Conservation (phyloP, 2,888 invertebrate genomes). For the Fragum sueziense region DNA sequence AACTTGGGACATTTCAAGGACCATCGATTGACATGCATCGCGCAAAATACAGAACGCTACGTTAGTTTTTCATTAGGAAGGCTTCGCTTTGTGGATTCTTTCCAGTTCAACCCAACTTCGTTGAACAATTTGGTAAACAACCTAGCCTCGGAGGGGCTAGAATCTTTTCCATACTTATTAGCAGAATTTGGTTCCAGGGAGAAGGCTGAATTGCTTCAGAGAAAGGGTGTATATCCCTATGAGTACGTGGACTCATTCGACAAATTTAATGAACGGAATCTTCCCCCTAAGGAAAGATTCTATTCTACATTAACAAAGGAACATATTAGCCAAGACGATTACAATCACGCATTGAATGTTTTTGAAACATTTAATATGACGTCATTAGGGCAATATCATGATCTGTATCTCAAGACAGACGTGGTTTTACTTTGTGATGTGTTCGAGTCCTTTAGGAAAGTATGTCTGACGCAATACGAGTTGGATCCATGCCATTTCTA, state of each 20-base stretch:
- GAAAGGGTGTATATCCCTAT: constrained; percentile 78
- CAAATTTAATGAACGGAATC: constrained; percentile 26
- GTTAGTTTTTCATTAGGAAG: constrained; percentile 50
- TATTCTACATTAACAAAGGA: constrained; percentile 53
- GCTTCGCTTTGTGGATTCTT: constrained; percentile 53
- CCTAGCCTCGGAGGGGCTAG: constrained; percentile 40
- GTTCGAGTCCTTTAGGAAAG: constrained; percentile 34
- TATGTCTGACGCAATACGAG: constrained; percentile 41
- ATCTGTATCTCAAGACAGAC: constrained; percentile 41
- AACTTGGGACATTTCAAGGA: constrained; percentile 36
- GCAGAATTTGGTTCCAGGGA: constrained; percentile 21
- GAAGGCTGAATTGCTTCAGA: constrained; percentile 24
- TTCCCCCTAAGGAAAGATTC: constrained; percentile 49
- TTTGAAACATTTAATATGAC: constrained; percentile 33
- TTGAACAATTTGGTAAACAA: constrained; percentile 37
- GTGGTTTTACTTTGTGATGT: constrained; percentile 25
- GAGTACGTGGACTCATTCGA: constrained; percentile 70
- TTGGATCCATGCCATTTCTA: constrained; percentile 45
- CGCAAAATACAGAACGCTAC: constrained; percentile 49
- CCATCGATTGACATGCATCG: constrained; percentile 23
- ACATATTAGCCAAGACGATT: constrained; percentile 48
- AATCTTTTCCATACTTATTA: constrained; percentile 38
- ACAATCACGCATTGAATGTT: constrained; percentile 34
- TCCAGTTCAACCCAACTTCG: constrained; percentile 44
- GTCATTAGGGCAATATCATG: constrained; percentile 34